These are phyloP conservation scores for Peromyscus californicus DNA, from an alignment of 2,113 vertebrate genomes.

Conservation along the genomic window DNA sequence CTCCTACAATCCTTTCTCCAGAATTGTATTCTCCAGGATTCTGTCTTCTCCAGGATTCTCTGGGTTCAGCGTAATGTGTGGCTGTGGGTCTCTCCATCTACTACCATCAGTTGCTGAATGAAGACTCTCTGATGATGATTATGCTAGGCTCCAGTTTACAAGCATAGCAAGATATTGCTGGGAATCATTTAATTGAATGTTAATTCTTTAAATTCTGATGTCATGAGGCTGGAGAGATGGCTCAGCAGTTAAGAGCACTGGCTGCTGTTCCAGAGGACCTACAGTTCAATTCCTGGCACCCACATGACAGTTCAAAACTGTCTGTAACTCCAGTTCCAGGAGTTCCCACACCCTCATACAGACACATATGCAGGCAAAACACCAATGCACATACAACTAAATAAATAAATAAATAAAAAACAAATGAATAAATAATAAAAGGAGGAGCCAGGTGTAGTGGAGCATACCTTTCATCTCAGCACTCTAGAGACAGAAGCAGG, in stretches of 20 bases:
- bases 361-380: not conserved
- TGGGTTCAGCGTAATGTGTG: no score
- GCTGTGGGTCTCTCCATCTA: no score
- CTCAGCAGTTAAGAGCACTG: no score
- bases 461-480: not conserved
- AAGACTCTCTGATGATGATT: no score
- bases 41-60: not conserved
- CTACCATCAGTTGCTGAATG: no score
- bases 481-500: not conserved
- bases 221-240: not conserved
- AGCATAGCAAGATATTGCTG: not conserved
- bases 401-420: not conserved
- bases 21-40: no score
- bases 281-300: not conserved
- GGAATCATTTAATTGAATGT: constrained; percentile 1
- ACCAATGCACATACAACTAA: not conserved
- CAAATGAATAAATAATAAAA: not conserved
- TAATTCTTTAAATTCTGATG: not conserved
- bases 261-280: no score
- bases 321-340: not conserved
- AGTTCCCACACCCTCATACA: not conserved
- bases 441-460: not conserved
- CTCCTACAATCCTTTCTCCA: no score
- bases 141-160: no score
- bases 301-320: not conserved